Evolutionary conservation across 2,797 vertebrate genomes (phyloP), one percentile per base, ranked within the genome.

Genomic region (Gallirallus australis): DNA sequence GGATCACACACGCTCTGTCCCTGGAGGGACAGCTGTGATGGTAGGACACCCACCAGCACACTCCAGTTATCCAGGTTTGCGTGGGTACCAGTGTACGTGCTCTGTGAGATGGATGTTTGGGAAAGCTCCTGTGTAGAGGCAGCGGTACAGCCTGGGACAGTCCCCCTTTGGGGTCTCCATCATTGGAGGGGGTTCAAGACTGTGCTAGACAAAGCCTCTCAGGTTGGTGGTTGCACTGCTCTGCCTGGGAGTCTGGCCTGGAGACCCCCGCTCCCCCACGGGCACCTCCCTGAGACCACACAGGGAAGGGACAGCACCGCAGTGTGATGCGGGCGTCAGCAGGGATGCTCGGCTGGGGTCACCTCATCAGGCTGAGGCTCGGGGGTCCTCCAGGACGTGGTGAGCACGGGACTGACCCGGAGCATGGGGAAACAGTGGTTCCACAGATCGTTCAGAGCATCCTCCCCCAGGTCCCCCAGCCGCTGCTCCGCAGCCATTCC

Each of bases 401-500:
- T 0, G 0, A 79, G 17, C 24, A 54, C 35, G 33, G 40, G n/a
- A 45, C 20, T 71, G 24, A 63, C 16, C 19, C 11, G 5, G 35
- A 53, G 42, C 28, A 21, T 6, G n/a, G 80, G n/a, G 28, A 71
- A 47, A 30, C 24, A 35, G 66, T 39, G n/a, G 39, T 52, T 82
- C 48, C 5, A 11, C 60, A 80, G 60, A 21, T n/a, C 31, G 33
- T 19, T 47, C 69, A 35, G 28, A 84, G 68, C 54, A 64, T 45
- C 33, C 12, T 70, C 31, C 57, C 87, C n/a, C 48, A 33, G 69
- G 35, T 28, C 61, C 66, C 70, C 54, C 78, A 70, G 82, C 63
- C 0, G 6, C 15, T 68, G 59, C 45, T 82, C 73, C 0, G 1
- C 57, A 57, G 88, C 75, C 73, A 6, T 47, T 77, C 42, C 65